A percentile compares a stretch with the other conserved stretches of the same genome.
These are phyloP conservation scores for Drosophila meridionalis DNA, from an alignment of 2,888 invertebrate genomes.

Conservation along the genomic window DNA sequence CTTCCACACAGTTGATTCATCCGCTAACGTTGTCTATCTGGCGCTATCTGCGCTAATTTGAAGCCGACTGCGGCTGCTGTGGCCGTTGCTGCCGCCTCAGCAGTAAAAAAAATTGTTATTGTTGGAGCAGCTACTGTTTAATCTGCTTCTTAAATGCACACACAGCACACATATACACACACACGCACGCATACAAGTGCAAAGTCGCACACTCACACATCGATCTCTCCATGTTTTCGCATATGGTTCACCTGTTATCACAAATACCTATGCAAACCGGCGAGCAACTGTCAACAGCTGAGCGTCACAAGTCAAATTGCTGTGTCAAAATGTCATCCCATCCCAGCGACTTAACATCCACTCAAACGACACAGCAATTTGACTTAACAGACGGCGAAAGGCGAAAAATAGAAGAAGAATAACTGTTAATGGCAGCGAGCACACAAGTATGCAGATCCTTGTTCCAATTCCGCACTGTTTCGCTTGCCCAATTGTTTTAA, in stretches of 20 bases:
- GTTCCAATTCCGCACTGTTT: slow-evolving; percentile 13
- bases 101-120: slow-evolving; percentile 12
- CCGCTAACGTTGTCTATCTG: slow-evolving; percentile 40
- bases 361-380: slow-evolving; percentile 22
- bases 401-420: not conserved
- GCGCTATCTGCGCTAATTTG: slow-evolving; percentile 50
- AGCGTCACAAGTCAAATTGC: slow-evolving; percentile 35
- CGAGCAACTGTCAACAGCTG: slow-evolving; percentile 40
- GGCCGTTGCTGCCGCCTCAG: slow-evolving; percentile 8
- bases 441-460: not conserved
- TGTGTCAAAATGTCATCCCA: slow-evolving; percentile 32
- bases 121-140: slow-evolving; percentile 36
- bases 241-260: slow-evolving; percentile 29
- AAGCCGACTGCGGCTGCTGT: slow-evolving; percentile 32
- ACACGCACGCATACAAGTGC: not conserved
- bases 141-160: slow-evolving; percentile 28
- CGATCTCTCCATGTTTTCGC: slow-evolving; percentile 23
- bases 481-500: not conserved
- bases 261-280: slow-evolving; percentile 26
- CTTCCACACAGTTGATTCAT: slow-evolving; percentile 16
- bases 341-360: not conserved
- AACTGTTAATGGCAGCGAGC: slow-evolving; percentile 3
- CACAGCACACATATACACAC: not conserved
- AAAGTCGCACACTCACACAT: not conserved
- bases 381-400: slow-evolving; percentile 18